Base-by-base conservation (phyloP, 2,888 invertebrate species). In the Melipona beecheii region DNA sequence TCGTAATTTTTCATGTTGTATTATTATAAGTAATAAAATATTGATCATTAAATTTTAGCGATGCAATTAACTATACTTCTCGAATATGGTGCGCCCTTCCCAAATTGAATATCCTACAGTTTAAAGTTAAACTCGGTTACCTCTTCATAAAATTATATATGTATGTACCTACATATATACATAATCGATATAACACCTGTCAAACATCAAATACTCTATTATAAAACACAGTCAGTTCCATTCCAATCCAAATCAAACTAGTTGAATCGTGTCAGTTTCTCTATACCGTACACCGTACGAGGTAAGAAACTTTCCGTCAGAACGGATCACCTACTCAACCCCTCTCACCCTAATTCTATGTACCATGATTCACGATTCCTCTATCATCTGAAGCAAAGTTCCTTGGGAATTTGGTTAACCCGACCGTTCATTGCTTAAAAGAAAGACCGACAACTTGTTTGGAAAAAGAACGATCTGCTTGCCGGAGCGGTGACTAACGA, bases 401-500 rank as follows among this genome's bases (percentile, higher is more conserved):
- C 5, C 2, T 15, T 43, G 43, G 19, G 11, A 24, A 56, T 43
- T 71, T 19, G 70, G 36, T 71, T 24, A 43, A 31, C 31, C 19
- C 49, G 13, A 21, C 21, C 60, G 43, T 19, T 60, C 31, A 27
- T 36, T 24, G 58, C 0, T 52, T 24, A 15, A 60, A 49, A 27
- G 27, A 60, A 54, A 54, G 31, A 9, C 43, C 43, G 11, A 4
- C 52, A 60, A 52, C 50, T 78, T 17, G 52, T 21, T 65, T 6
- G 36, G 54, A n/a, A 62, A 74, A 69, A 52, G 36, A 58, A 31
- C 17, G 70, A 60, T 70, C 56, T 72, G 13, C n/a, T 64, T 24
- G 64, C 72, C 68, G 60, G 72, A 77, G 43, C 11, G 36, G 54
- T 69, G 74, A 74, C 72, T 83, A 80, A 80, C 66, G 81, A 73